Evolutionary conservation across 30 jellyfish, hydroid and myxozoan genomes (phyloP).

Genomic region (Aurelia aurita complex sp. Pacific): DNA sequence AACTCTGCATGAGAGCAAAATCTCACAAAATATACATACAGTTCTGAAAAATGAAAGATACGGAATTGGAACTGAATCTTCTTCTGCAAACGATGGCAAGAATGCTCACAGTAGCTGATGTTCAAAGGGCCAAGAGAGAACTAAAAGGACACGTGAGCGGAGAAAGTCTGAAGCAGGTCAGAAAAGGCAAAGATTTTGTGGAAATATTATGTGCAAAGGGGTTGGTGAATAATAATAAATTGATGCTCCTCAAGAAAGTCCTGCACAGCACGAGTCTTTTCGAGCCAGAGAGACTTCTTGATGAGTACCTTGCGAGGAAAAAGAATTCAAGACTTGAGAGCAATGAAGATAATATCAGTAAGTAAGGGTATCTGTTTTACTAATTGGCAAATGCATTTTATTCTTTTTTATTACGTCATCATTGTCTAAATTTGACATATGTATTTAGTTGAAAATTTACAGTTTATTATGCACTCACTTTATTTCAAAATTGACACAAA

Average conservation of each 20-base stretch:
- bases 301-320: constrained; percentile 45
- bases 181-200: constrained; percentile 46
- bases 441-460: too few species aligned
- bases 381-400: not conserved
- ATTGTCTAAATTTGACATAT: too few species aligned
- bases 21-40: not conserved
- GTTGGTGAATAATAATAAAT: constrained; percentile 17
- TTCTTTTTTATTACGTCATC: too few species aligned
- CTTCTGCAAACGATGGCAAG: constrained; percentile 26
- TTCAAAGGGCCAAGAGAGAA: constrained; percentile 42
- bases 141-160: constrained; percentile 53
- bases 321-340: not conserved
- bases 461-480: too few species aligned
- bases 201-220: constrained; percentile 19
- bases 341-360: not conserved
- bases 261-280: constrained; percentile 24
- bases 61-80: constrained; percentile 6
- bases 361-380: not conserved
- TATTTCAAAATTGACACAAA: too few species aligned
- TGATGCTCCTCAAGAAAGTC: constrained; percentile 37
- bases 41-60: constrained; percentile 7
- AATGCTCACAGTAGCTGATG: constrained; percentile 40
- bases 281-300: constrained; percentile 24
- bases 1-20: too few species aligned
- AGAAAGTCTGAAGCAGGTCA: constrained; percentile 46